Evolutionary conservation across 2,113 vertebrate genomes (phyloP).

Genomic region (Erythrolamprus reginae): DNA sequence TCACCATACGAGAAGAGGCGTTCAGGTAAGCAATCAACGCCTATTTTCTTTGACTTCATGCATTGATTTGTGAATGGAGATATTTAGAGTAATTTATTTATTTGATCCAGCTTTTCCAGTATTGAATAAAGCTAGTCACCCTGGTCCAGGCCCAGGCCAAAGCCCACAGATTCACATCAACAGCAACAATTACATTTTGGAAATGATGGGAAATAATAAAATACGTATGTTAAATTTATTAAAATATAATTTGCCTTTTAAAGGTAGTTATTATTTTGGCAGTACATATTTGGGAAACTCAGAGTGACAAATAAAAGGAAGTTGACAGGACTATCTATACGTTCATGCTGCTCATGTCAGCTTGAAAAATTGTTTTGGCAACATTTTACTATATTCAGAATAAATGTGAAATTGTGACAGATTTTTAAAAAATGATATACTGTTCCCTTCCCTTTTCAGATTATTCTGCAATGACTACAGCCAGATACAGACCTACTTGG

Average conservation of each 20-base stretch:
- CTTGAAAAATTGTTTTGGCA: neutral
- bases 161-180: neutral
- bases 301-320: neutral
- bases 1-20: no score
- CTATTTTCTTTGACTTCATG: neutral
- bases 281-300: neutral
- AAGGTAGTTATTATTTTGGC: neutral
- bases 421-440: neutral
- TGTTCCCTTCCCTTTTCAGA: conserved; percentile 63
- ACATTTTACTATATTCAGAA: neutral
- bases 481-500: conserved; percentile 92
- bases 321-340: neutral
- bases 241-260: neutral
- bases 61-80: neutral
- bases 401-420: neutral
- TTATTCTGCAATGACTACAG: conserved; percentile 86
- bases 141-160: neutral
- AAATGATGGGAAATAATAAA: neutral
- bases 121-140: neutral
- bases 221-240: neutral
- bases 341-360: neutral
- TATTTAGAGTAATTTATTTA: neutral
- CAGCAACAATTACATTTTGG: neutral
- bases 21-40: no score
- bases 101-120: neutral